Percentiles rank a stretch among this genome's conserved stretches.
These are phyloP conservation scores for Drosophila mayri DNA, from an alignment of 1,140 invertebrate genomes.

Conservation along the genomic window DNA sequence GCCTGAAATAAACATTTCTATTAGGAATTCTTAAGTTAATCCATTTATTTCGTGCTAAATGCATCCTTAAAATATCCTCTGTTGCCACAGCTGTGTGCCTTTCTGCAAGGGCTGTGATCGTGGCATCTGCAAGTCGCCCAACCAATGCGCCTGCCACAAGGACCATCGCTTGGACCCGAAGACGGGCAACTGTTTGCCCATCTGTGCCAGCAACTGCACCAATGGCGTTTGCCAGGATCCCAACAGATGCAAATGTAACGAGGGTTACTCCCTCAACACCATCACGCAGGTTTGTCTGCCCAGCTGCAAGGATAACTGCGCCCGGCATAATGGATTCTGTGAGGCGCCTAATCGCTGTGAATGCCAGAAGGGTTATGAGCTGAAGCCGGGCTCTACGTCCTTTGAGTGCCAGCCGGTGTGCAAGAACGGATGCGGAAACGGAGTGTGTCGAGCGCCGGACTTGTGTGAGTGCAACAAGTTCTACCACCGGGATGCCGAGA, in stretches of 20 bases:
- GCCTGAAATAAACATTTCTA: not conserved
- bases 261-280: conserved; percentile 37
- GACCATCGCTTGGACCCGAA: not conserved
- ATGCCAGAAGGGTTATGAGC: conserved; percentile 32
- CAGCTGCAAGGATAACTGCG: conserved; percentile 29
- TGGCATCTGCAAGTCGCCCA: conserved; percentile 36
- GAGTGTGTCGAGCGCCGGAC: conserved; percentile 52
- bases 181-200: conserved; percentile 50
- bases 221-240: conserved; percentile 48
- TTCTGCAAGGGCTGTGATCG: conserved; percentile 48
- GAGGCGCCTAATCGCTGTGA: conserved; percentile 31
- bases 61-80: not conserved
- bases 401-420: conserved; percentile 52
- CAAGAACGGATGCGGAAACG: conserved; percentile 51
- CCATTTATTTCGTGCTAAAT: not conserved
- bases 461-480: conserved; percentile 49
- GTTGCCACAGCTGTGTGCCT: conserved; percentile 41
- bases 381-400: conserved; percentile 3
- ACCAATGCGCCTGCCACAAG: conserved; percentile 21
- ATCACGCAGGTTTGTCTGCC: conserved; percentile 41
- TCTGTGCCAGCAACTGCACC: conserved; percentile 43
- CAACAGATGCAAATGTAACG: conserved; percentile 43
- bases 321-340: conserved; percentile 16
- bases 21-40: too few relatives aligned
- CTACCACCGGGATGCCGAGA: conserved; percentile 85